Percentiles rank a stretch among this genome's conserved stretches.
Conservation (phyloP, 2,797 vertebrate species). For the Anas georgica region DNA sequence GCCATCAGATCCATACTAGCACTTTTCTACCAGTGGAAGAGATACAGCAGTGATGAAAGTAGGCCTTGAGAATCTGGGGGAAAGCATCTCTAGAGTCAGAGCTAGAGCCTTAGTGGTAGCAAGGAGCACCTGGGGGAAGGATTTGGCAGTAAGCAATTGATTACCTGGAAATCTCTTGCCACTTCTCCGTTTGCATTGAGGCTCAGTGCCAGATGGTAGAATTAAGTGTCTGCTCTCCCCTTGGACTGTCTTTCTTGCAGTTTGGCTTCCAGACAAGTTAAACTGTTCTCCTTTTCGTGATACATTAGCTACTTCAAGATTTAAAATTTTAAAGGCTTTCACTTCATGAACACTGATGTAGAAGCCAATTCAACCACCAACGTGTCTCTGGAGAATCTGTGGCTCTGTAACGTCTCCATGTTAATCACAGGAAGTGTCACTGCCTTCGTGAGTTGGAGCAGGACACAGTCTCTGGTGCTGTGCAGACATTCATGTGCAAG, state of each 20-base stretch:
- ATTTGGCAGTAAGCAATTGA: neutral
- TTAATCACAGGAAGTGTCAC: neutral
- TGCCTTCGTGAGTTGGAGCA: accelerated
- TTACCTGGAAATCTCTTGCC: neutral
- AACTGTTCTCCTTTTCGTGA: neutral
- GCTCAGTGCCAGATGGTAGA: neutral
- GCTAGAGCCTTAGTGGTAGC: neutral
- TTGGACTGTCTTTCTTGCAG: neutral
- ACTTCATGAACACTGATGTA: neutral
- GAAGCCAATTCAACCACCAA: neutral
- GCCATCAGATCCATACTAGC: neutral
- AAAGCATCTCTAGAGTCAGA: neutral
- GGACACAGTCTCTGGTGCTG: accelerated
- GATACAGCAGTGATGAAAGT: neutral
- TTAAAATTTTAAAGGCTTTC: neutral
- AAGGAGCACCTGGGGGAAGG: neutral
- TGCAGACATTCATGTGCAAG: neutral
- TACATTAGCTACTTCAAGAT: neutral
- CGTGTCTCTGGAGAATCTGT: neutral
- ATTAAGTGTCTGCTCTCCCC: neutral
- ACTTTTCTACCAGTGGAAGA: neutral
- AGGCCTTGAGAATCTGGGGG: neutral
- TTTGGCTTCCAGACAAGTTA: neutral
- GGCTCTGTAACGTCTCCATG: neutral
- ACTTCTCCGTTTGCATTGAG: neutral